A percentile compares a stretch with the other conserved stretches of the same genome.
Evolutionary conservation across 1,140 invertebrate genomes (phyloP).

Genomic region (Drosophila willistoni): DNA sequence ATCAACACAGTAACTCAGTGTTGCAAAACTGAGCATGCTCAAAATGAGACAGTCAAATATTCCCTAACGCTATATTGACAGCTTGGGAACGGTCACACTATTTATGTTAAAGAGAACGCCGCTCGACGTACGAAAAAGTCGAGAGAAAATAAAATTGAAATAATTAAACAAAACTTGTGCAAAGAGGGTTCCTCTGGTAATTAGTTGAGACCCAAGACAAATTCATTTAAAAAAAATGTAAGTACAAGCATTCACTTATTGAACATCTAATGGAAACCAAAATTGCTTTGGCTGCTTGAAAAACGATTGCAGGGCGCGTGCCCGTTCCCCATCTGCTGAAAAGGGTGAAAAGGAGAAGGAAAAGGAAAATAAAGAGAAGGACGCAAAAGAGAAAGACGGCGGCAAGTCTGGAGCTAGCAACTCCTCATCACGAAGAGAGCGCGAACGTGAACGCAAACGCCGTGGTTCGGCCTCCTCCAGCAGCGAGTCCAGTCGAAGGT

Average conservation of each 20-base stretch:
- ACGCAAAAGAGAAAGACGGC: conserved; percentile 68
- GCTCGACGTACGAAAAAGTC: conserved; percentile 21
- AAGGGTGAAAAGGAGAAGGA: conserved; percentile 74
- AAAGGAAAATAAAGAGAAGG: conserved; percentile 75
- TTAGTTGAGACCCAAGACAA: neutral
- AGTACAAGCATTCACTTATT: conserved; percentile 8
- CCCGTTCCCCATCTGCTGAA: conserved; percentile 62
- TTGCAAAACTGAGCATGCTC: neutral
- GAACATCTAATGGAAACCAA: conserved; percentile 16
- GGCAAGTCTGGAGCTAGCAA: conserved; percentile 60
- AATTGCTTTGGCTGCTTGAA: conserved; percentile 4
- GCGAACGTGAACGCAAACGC: conserved; percentile 77
- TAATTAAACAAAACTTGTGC: neutral
- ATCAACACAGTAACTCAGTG: too few relatives aligned
- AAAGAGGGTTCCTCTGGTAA: neutral
- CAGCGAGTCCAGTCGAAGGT: conserved; percentile 91
- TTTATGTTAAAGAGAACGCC: conserved; percentile 37
- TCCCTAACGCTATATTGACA: neutral
- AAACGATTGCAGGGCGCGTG: conserved; percentile 62
- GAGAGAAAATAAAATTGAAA: conserved; percentile 33
- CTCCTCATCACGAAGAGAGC: conserved; percentile 69
- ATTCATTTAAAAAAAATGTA: conserved; percentile 25
- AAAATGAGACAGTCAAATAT: neutral
- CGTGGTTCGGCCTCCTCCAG: conserved; percentile 88
- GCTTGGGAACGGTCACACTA: conserved; percentile 9